phyloP scores from a whole-genome alignment of 2,797 vertebrate genomes.

The Syngnathus rostellatus region DNA sequence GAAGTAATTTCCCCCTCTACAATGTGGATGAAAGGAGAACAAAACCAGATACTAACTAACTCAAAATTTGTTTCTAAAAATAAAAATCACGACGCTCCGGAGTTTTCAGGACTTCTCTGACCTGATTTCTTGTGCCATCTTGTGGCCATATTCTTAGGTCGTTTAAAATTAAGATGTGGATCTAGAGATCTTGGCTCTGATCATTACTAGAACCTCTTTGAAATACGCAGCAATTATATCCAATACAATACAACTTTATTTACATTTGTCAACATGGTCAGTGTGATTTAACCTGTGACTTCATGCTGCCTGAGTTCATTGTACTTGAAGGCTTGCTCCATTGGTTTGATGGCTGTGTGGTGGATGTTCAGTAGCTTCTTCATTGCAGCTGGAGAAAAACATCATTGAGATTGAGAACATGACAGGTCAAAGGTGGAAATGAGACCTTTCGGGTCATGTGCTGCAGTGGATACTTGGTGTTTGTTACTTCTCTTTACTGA shows the following conservation, averaged over 20 bases:
- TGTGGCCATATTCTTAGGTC: neutral
- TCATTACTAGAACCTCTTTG: neutral
- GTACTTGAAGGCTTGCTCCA: slow-evolving; percentile 91
- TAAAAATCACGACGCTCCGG: neutral
- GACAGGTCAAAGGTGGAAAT: neutral
- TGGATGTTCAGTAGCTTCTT: slow-evolving; percentile 87
- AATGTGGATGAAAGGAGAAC: neutral
- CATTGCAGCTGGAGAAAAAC: slow-evolving; percentile 68
- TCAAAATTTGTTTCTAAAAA: no score
- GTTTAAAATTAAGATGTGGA: neutral
- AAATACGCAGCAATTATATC: neutral
- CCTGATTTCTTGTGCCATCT: slow-evolving; percentile 4
- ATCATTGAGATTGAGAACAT: neutral
- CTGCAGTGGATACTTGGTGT: slow-evolving; percentile 38
- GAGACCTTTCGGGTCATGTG: slow-evolving; percentile 12
- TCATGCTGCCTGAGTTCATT: slow-evolving; percentile 92
- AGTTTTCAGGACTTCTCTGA: neutral
- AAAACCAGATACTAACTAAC: neutral
- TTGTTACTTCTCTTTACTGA: no score
- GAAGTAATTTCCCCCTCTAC: slow-evolving; percentile 93
- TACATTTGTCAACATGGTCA: neutral
- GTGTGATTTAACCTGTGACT: slow-evolving; percentile 77
- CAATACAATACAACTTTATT: no score
- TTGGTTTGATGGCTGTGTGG: slow-evolving; percentile 84
- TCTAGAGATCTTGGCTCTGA: neutral